A percentile compares a stretch with the other conserved stretches of the same genome.
phyloP scores from a whole-genome alignment of 2,797 vertebrate genomes.

The Cottoperca gobio region DNA sequence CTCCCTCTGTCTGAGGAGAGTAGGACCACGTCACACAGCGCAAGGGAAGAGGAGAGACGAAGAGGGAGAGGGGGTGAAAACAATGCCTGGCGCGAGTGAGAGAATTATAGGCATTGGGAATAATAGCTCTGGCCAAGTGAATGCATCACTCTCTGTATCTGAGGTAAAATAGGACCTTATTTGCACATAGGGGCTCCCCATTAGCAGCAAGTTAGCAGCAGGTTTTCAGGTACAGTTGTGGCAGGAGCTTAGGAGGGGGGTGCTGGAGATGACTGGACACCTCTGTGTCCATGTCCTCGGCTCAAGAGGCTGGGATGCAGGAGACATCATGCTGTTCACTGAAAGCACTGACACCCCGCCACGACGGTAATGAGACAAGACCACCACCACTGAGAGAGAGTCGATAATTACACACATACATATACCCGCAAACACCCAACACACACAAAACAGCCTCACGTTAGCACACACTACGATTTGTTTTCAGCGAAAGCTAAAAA shows the following conservation, averaged over 20 bases:
- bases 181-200: conserved; percentile 63
- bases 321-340: conserved; percentile 68
- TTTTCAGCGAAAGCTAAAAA: conserved; percentile 18
- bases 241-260: conserved; percentile 32
- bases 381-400: conserved; percentile 77
- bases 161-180: conserved; percentile 53
- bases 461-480: conserved; percentile 30
- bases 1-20: conserved; percentile 48
- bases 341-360: conserved; percentile 81
- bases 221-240: conserved; percentile 54
- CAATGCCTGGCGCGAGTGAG: conserved; percentile 29
- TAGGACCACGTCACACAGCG: conserved; percentile 27
- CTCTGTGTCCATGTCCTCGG: conserved; percentile 51
- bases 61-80: conserved; percentile 44
- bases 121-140: conserved; percentile 65
- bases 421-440: conserved; percentile 32
- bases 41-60: conserved; percentile 18
- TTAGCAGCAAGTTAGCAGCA: conserved; percentile 66
- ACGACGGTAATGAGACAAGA: conserved; percentile 89
- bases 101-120: conserved; percentile 62
- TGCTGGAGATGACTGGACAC: conserved; percentile 52
- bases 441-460: conserved; percentile 25
- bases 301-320: conserved; percentile 54
- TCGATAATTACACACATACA: conserved; percentile 85
- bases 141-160: conserved; percentile 45